Evolutionary conservation across 2,888 invertebrate species (phyloP).

Genomic region (Phrixothrix hirtus): DNA sequence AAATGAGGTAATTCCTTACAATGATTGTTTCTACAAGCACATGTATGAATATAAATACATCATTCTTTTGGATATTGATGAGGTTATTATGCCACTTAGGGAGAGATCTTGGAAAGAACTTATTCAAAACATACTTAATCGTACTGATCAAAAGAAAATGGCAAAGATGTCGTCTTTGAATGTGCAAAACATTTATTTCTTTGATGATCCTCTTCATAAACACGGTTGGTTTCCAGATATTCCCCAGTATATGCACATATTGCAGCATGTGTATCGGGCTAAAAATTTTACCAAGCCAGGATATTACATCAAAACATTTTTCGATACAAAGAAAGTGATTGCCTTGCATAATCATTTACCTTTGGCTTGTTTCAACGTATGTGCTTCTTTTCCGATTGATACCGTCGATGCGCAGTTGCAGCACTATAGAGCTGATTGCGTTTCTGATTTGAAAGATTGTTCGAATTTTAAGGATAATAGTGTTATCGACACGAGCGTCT

Average conservation of each 20-base stretch:
- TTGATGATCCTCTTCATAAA: constrained; percentile 79
- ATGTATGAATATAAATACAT: constrained; percentile 83
- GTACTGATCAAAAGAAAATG: constrained; percentile 68
- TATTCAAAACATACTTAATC: constrained; percentile 68
- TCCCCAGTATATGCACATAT: constrained; percentile 88
- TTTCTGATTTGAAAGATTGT: constrained; percentile 80
- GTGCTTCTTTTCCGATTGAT: constrained; percentile 82
- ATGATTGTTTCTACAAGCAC: constrained; percentile 89
- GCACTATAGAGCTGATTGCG: constrained; percentile 93
- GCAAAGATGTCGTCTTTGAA: constrained; percentile 82
- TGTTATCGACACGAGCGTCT: constrained; percentile 82
- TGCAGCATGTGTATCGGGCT: constrained; percentile 88
- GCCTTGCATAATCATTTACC: constrained; percentile 93
- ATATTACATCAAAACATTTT: constrained; percentile 92
- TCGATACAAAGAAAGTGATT: constrained; percentile 86
- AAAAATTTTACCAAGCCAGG: constrained; percentile 91
- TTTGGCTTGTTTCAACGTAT: constrained; percentile 80
- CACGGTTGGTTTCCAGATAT: constrained; percentile 78
- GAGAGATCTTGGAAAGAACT: constrained; percentile 74
- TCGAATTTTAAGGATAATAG: constrained; percentile 80
- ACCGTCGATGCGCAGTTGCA: constrained; percentile 85
- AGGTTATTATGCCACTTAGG: constrained; percentile 64
- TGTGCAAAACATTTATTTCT: constrained; percentile 88
- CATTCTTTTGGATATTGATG: constrained; percentile 69
- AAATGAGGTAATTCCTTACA: constrained; percentile 90